phyloP scores from a whole-genome alignment of 2,113 vertebrate species.

The Oncorhynchus nerka region DNA sequence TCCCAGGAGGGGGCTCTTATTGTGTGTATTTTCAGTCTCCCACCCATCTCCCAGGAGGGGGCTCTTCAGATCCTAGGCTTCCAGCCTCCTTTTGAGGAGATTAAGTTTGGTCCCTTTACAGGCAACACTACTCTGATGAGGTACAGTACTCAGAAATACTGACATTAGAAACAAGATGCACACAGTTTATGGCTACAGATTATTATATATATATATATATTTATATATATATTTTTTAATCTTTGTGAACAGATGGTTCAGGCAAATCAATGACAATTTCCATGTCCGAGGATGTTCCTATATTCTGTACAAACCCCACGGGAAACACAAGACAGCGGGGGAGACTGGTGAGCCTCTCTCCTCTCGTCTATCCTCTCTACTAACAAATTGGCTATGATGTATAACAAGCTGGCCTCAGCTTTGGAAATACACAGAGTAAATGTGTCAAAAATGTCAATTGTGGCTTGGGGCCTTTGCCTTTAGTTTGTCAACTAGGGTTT shows the following conservation, averaged over 20 bases:
- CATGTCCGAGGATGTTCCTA: constrained; percentile 93
- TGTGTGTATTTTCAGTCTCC: too few relatives aligned
- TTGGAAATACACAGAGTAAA: too few relatives aligned
- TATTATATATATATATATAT: too few relatives aligned
- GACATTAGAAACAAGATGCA: not conserved
- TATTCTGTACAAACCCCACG: constrained; percentile 96
- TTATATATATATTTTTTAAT: too few relatives aligned
- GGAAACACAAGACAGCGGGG: constrained; percentile 97
- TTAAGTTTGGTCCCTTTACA: constrained; percentile 98
- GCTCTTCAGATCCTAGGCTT: constrained; percentile 87
- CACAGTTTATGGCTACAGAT: not conserved
- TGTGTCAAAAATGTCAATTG: too few relatives aligned
- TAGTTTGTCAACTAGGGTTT: too few relatives aligned
- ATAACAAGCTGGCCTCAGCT: not conserved
- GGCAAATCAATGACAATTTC: constrained; percentile 97
- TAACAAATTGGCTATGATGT: not conserved
- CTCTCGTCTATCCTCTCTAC: not conserved
- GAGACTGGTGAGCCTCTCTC: constrained; percentile 82
- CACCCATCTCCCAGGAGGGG: constrained; percentile 97
- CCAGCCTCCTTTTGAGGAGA: constrained; percentile 96
- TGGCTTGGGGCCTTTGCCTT: too few relatives aligned
- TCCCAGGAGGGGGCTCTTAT: too few relatives aligned
- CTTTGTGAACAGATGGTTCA: constrained; percentile 87
- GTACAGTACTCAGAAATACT: constrained; percentile 60
- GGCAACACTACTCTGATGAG: constrained; percentile 98